Evolutionary conservation across 2,113 vertebrate genomes (phyloP).

Genomic region (Halichoeres trimaculatus): DNA sequence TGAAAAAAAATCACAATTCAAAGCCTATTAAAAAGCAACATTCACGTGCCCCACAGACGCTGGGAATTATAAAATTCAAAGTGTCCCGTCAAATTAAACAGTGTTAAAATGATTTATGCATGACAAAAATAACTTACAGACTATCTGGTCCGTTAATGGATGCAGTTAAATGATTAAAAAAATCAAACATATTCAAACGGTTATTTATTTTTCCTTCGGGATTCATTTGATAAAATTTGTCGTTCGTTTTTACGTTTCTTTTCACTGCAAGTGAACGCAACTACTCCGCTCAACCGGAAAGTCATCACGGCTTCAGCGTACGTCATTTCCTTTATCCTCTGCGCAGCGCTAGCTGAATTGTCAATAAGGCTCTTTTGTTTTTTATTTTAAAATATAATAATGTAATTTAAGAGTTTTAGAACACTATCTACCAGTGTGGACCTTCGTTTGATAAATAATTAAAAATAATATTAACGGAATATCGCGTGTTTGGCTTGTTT

Average conservation of each 20-base stretch:
- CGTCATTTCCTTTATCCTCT: conserved; percentile 62
- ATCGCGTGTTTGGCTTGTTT: not conserved
- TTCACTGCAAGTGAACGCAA: not conserved
- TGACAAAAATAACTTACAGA: no score
- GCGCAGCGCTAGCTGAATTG: conserved; percentile 24
- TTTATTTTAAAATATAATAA: not conserved
- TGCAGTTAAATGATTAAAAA: no score
- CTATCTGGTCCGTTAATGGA: no score
- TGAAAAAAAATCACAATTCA: no score
- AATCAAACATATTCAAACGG: no score
- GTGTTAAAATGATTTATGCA: no score
- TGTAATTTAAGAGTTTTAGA: no score
- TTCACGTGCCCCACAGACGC: no score
- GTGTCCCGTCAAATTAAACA: no score
- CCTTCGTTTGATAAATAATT: fast-evolving
- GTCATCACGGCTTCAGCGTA: conserved; percentile 24
- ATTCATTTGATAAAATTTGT: no score
- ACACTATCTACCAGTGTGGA: fast-evolving
- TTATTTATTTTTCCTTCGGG: no score
- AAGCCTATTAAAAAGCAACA: not conserved
- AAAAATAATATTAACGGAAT: not conserved
- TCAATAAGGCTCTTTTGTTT: not conserved
- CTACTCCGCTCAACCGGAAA: conserved; percentile 26
- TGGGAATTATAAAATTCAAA: no score
- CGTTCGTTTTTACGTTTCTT: not conserved